Evolutionary conservation across 2,888 invertebrate species (phyloP).

Genomic region (Tipula unca): DNA sequence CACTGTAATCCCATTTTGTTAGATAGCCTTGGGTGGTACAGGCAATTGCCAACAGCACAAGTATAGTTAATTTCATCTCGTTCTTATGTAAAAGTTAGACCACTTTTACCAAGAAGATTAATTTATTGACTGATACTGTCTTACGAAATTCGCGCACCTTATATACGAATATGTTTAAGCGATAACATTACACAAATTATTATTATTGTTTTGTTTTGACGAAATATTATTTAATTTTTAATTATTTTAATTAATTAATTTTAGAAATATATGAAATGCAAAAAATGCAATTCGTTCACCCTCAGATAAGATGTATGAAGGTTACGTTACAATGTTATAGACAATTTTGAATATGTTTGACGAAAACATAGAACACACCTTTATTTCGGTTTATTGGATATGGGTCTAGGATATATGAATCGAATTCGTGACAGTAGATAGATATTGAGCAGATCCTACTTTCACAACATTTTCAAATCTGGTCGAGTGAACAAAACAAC

Average conservation of each 20-base stretch:
- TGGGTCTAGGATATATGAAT: too few relatives aligned
- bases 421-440: too few relatives aligned
- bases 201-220: not conserved
- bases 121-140: not conserved
- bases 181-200: not conserved
- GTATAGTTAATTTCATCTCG: not conserved
- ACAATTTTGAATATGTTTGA: not conserved
- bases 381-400: not conserved
- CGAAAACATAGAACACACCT: not conserved
- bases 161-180: not conserved
- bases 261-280: not conserved
- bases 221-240: not conserved
- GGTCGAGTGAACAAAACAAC: too few relatives aligned
- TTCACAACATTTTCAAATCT: too few relatives aligned
- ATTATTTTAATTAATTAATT: not conserved
- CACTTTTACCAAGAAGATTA: not conserved
- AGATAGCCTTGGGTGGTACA: not conserved
- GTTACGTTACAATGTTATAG: not conserved
- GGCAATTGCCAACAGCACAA: not conserved
- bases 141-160: not conserved
- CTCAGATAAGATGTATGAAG: not conserved
- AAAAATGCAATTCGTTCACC: not conserved
- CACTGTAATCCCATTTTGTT: not conserved
- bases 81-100: not conserved
- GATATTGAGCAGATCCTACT: too few relatives aligned